These are phyloP conservation scores for Oxyruncus cristatus DNA, from an alignment of 2,113 vertebrate species.

Conservation along the genomic window DNA sequence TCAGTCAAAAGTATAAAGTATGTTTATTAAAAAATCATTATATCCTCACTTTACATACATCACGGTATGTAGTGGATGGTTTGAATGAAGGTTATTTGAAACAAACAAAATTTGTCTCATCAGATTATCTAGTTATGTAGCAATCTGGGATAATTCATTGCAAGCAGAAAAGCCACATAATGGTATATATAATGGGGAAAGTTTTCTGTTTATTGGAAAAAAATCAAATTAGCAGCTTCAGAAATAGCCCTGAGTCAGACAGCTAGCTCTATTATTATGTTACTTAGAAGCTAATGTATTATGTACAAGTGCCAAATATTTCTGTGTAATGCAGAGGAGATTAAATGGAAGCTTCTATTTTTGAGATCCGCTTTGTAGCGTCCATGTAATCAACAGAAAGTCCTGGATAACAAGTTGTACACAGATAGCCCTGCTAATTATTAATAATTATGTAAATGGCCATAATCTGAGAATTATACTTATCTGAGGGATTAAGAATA, in stretches of 20 bases:
- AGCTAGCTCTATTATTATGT: constrained; percentile 62
- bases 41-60: background rate
- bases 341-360: constrained; percentile 67
- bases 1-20: background rate
- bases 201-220: constrained; percentile 56
- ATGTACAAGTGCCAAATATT: constrained; percentile 67
- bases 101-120: constrained; percentile 17
- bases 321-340: constrained; percentile 47
- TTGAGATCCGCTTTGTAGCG: background rate
- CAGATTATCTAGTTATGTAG: constrained; percentile 16
- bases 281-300: constrained; percentile 67
- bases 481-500: background rate
- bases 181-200: constrained; percentile 29
- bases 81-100: background rate
- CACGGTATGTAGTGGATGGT: background rate
- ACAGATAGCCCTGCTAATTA: constrained; percentile 55
- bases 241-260: constrained; percentile 58
- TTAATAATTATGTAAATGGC: constrained; percentile 21
- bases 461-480: background rate
- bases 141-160: constrained; percentile 38
- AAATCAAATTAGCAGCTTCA: constrained; percentile 59
- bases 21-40: constrained; percentile 12
- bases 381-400: constrained; percentile 49
- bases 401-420: constrained; percentile 46
- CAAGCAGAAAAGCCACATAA: constrained; percentile 29